These are phyloP conservation scores for Napeogenes sylphis DNA, from an alignment of 2,888 invertebrate species.

Conservation along the genomic window DNA sequence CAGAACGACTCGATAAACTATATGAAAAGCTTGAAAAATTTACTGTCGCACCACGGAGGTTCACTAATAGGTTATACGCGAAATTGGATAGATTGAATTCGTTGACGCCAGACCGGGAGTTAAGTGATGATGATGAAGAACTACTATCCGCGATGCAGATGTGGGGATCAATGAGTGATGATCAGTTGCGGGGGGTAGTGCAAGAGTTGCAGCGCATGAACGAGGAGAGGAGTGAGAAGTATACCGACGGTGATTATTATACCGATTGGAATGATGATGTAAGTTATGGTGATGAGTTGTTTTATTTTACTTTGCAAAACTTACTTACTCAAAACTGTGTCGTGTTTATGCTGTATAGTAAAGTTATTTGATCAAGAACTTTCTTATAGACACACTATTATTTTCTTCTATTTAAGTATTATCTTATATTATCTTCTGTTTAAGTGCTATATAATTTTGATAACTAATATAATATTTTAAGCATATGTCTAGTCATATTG, in stretches of 20 bases:
- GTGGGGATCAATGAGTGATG: constrained; percentile 54
- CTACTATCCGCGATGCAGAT: constrained; percentile 56
- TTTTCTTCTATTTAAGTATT: no score
- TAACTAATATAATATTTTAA: no score
- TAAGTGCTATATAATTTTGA: no score
- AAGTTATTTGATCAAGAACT: no score
- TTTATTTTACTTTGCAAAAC: not conserved
- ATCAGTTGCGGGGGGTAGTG: constrained; percentile 54
- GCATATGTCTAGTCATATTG: no score
- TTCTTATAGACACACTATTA: no score
- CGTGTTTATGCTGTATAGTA: no score
- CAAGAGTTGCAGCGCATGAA: constrained; percentile 57
- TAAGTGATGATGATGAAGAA: constrained; percentile 61
- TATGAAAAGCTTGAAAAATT: constrained; percentile 61
- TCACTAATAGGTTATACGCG: constrained; percentile 46
- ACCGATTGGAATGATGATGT: constrained; percentile 62
- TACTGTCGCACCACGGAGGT: constrained; percentile 40
- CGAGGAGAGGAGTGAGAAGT: constrained; percentile 43
- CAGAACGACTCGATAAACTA: constrained; percentile 52
- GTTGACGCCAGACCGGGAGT: constrained; percentile 44
- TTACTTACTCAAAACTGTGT: no score
- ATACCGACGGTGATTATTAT: constrained; percentile 49
- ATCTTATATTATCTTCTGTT: no score
- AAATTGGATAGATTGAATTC: constrained; percentile 60
- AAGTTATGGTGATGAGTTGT: constrained; percentile 35